Conservation (phyloP, 2,113 vertebrate genomes). For the Vulpes vulpes region DNA sequence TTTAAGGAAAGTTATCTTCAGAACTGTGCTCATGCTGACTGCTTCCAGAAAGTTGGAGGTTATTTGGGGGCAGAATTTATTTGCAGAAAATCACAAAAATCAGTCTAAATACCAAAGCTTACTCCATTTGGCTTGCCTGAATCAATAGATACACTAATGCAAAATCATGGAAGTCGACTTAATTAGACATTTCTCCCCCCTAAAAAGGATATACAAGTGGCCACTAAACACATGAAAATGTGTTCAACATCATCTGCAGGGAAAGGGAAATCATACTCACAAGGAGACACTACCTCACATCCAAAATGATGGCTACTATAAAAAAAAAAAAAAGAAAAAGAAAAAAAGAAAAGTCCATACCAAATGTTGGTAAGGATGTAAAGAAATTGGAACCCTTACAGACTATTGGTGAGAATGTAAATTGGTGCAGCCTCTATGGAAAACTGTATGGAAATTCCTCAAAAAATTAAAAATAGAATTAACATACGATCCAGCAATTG, state of each 20-base stretch:
- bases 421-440: not conserved
- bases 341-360: not conserved
- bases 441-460: not conserved
- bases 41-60: conserved; percentile 65
- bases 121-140: not conserved
- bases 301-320: not conserved
- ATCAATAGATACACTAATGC: conserved; percentile 47
- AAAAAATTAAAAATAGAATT: not conserved
- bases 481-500: not conserved
- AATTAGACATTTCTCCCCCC: not conserved
- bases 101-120: conserved; percentile 13
- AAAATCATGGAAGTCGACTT: not conserved
- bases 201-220: not conserved
- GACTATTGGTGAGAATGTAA: not conserved
- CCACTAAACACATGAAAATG: not conserved
- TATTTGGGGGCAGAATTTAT: conserved; percentile 73
- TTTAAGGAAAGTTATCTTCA: conserved; percentile 72
- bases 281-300: not conserved
- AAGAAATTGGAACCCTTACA: not conserved
- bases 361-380: not conserved
- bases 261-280: not conserved
- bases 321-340: not conserved
- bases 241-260: not conserved
- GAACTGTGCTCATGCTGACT: not conserved
- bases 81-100: conserved; percentile 61